Evolutionary conservation across 2,797 vertebrate genomes (phyloP).

Genomic region (Schizopygopsis pylzovi): DNA sequence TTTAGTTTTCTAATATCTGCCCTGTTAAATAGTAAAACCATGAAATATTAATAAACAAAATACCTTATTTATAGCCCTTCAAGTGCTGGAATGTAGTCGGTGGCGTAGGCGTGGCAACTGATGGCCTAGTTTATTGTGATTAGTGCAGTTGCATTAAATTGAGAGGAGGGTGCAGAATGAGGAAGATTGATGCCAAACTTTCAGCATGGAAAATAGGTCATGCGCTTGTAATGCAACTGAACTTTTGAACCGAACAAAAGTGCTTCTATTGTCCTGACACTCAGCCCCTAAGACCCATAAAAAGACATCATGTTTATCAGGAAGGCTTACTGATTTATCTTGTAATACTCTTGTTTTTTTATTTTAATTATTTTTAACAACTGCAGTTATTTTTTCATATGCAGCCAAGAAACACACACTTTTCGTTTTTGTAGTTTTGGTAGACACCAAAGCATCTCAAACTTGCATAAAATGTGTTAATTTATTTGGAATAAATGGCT

Average conservation of each 20-base stretch:
- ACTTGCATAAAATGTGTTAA: background rate
- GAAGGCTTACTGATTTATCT: slow-evolving; percentile 46
- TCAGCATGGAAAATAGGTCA: slow-evolving; percentile 82
- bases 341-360: background rate
- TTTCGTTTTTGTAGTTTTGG: background rate
- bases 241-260: slow-evolving; percentile 87
- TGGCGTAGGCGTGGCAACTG: slow-evolving; percentile 21
- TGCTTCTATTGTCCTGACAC: slow-evolving; percentile 78
- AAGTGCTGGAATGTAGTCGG: slow-evolving; percentile 16
- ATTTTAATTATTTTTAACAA: background rate
- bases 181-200: slow-evolving; percentile 71
- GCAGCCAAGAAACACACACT: background rate
- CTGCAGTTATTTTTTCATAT: background rate
- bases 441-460: background rate
- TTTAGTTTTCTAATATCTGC: background rate
- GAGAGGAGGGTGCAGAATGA: slow-evolving; percentile 59
- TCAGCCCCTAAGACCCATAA: slow-evolving; percentile 70
- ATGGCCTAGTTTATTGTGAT: slow-evolving; percentile 51
- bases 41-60: background rate
- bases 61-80: background rate
- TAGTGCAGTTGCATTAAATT: slow-evolving; percentile 39
- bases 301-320: slow-evolving; percentile 66
- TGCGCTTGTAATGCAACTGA: slow-evolving; percentile 78
- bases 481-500: background rate
- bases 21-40: background rate